phyloP scores from a whole-genome alignment of 2,797 vertebrate species.

The Phalloptychus januarius region DNA sequence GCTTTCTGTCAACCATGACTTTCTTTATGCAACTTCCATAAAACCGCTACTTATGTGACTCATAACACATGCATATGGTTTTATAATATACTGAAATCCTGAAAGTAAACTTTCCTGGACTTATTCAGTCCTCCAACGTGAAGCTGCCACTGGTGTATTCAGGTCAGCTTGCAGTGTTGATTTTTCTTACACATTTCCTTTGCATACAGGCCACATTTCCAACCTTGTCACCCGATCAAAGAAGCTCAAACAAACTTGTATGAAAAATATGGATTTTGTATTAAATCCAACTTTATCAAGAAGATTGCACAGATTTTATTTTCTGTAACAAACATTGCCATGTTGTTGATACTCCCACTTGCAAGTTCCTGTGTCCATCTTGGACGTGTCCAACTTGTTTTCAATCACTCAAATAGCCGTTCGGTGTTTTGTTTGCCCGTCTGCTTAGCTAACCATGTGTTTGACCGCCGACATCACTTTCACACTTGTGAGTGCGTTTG shows the following conservation, averaged over 20 bases:
- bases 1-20: no score
- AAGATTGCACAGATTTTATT: neutral
- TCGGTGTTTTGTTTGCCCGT: slow-evolving; percentile 7
- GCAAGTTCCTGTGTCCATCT: no score
- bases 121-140: neutral
- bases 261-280: neutral
- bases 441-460: slow-evolving; percentile 28
- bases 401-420: slow-evolving; percentile 11
- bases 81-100: no score
- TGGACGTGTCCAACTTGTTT: slow-evolving; percentile 3
- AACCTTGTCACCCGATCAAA: no score
- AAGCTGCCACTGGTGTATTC: neutral
- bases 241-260: neutral
- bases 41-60: neutral
- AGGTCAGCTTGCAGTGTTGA: neutral
- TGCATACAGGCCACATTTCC: neutral
- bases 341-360: slow-evolving; percentile 1
- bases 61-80: neutral
- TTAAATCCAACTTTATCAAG: neutral
- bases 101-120: neutral
- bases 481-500: slow-evolving; percentile 43
- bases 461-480: slow-evolving; percentile 40
- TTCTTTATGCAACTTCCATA: neutral
- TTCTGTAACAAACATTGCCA: neutral
- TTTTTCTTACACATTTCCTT: neutral